Evolutionary conservation across 2,797 vertebrate genomes (phyloP).

Genomic region (Todus mexicanus): DNA sequence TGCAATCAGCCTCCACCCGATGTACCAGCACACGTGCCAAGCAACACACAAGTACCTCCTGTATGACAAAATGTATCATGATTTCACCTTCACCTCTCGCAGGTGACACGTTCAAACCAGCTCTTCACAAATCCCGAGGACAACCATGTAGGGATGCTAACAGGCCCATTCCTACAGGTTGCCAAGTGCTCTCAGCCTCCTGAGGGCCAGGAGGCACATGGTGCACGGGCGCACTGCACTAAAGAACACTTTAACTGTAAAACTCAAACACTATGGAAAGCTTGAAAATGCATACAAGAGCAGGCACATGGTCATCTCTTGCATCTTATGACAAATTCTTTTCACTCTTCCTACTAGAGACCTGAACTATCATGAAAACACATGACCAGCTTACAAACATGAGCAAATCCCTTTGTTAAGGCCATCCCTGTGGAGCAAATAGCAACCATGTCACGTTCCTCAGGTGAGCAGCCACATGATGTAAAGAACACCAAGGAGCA

Average conservation of each 20-base stretch:
- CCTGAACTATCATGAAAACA: background rate
- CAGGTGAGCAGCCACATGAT: background rate
- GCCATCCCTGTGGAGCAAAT: background rate
- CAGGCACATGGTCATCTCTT: background rate
- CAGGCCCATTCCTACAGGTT: background rate
- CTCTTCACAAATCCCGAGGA: background rate
- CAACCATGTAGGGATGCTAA: background rate
- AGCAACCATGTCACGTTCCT: background rate
- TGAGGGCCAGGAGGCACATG: background rate
- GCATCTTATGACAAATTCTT: background rate
- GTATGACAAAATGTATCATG: background rate
- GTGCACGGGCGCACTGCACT: background rate
- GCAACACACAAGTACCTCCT: background rate
- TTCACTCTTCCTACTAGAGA: background rate
- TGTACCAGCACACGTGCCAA: rapidly evolving
- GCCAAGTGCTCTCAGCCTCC: background rate
- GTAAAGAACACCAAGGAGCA: background rate
- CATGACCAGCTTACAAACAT: background rate
- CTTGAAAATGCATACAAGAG: background rate
- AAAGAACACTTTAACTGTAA: background rate
- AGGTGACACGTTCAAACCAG: background rate
- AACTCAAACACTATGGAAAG: background rate
- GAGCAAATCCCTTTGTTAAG: background rate
- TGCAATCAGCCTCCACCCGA: background rate
- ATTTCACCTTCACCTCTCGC: background rate